phyloP scores from a whole-genome alignment of 2,888 invertebrate genomes.

The Bimastos eiseni region DNA sequence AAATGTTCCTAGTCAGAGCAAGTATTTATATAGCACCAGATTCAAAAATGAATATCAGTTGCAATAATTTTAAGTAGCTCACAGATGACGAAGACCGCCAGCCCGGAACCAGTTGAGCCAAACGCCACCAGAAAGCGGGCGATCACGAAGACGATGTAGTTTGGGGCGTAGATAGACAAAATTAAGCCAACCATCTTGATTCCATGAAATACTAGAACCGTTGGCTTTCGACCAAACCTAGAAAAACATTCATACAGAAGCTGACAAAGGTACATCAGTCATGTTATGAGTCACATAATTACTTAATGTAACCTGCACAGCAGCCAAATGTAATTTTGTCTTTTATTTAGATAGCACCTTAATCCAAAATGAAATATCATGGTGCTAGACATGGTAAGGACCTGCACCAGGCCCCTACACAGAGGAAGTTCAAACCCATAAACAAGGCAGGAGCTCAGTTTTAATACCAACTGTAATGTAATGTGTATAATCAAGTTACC shows the following conservation, averaged over 20 bases:
- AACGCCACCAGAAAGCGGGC: constrained; percentile 40
- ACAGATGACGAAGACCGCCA: constrained; percentile 41
- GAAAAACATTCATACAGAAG: not conserved
- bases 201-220: constrained; percentile 28
- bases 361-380: too few relatives aligned
- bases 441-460: too few relatives aligned
- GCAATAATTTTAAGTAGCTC: constrained; percentile 22
- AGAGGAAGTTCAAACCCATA: too few relatives aligned
- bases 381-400: too few relatives aligned
- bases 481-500: too few relatives aligned
- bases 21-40: too few relatives aligned
- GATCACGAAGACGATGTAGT: constrained; percentile 35
- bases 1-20: not conserved
- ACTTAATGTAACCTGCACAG: not conserved
- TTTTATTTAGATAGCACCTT: too few relatives aligned
- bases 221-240: constrained; percentile 42
- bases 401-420: too few relatives aligned
- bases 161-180: constrained; percentile 34
- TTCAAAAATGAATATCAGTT: too few relatives aligned
- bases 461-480: too few relatives aligned
- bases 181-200: constrained; percentile 37
- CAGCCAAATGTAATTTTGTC: too few relatives aligned
- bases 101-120: constrained; percentile 36
- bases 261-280: not conserved
- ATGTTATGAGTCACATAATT: not conserved